These are phyloP conservation scores for Metopolophium dirhodum DNA, from an alignment of 1,140 invertebrate genomes.

Conservation along the genomic window DNA sequence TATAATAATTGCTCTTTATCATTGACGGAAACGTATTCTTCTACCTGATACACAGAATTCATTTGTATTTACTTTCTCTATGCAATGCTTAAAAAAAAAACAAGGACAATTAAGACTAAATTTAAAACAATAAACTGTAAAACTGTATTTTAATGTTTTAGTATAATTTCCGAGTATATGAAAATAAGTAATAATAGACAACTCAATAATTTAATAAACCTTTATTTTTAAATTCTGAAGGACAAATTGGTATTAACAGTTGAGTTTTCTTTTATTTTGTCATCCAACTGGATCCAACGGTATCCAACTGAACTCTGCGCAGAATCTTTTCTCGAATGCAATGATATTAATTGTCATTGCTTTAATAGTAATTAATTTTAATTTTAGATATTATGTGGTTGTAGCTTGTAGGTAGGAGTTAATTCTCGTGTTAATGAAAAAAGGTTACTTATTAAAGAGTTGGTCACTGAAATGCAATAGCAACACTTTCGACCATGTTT, in stretches of 20 bases:
- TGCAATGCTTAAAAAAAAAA: background rate
- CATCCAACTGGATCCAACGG: too few relatives aligned
- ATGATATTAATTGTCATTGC: background rate
- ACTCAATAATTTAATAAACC: background rate
- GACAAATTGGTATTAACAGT: background rate
- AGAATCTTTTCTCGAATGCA: background rate
- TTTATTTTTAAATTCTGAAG: background rate
- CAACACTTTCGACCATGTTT: background rate
- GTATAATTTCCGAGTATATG: background rate
- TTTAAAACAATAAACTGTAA: background rate
- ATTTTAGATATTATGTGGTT: background rate
- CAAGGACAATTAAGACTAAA: background rate
- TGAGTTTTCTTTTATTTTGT: background rate
- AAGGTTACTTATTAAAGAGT: background rate
- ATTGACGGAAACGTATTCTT: background rate
- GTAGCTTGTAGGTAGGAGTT: background rate
- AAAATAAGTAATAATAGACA: background rate
- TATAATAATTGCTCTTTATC: conserved; percentile 26
- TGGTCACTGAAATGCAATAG: background rate
- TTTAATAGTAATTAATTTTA: background rate
- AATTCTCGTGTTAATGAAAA: background rate
- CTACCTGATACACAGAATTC: background rate
- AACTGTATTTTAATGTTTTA: background rate
- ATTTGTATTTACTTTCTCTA: conserved; percentile 13
- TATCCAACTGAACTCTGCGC: background rate